phyloP scores from a whole-genome alignment of 2,888 invertebrate genomes.

The Drosophila kambysellisi region DNA sequence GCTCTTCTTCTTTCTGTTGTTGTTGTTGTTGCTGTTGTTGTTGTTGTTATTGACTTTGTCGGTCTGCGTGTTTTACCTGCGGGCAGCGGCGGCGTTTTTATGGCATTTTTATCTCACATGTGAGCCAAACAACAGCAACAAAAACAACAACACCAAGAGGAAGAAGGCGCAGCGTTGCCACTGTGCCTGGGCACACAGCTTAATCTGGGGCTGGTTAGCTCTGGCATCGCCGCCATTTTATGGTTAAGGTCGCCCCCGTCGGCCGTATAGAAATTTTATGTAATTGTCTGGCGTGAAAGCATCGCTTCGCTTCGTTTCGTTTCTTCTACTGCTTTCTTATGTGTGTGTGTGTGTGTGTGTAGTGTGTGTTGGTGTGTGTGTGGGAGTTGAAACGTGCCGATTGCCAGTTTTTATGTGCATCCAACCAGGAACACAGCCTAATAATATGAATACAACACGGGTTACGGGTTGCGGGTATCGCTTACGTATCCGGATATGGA shows the following conservation, averaged over 20 bases:
- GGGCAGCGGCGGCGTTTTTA: slow-evolving; percentile 64
- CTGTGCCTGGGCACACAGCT: slow-evolving; percentile 48
- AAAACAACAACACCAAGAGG: slow-evolving; percentile 1
- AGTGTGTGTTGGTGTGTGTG: slow-evolving; percentile 17
- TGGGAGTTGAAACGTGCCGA: slow-evolving; percentile 70
- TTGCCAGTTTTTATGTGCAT: slow-evolving; percentile 51
- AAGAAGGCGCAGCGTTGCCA: slow-evolving; percentile 34
- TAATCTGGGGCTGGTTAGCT: slow-evolving; percentile 44
- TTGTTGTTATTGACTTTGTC: slow-evolving; percentile 51
- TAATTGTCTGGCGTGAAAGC: slow-evolving; percentile 46
- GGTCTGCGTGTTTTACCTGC: slow-evolving; percentile 68
- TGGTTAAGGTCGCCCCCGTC: slow-evolving; percentile 64
- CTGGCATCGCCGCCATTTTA: slow-evolving; percentile 67
- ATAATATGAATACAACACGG: slow-evolving; percentile 22
- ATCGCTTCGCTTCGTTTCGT: slow-evolving; percentile 9
- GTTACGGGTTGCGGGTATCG: neutral
- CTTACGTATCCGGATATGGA: slow-evolving; percentile 12
- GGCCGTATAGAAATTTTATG: slow-evolving; percentile 42
- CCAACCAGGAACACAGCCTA: slow-evolving; percentile 37
- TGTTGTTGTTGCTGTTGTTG: slow-evolving; percentile 35
- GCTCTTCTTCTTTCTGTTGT: slow-evolving; percentile 10
- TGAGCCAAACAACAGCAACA: slow-evolving; percentile 27
- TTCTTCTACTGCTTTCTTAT: neutral
- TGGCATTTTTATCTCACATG: slow-evolving; percentile 68
- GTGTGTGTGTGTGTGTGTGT: slow-evolving; percentile 1